These are phyloP conservation scores for Tringa solitaria DNA, from an alignment of 2,113 vertebrate species.

Conservation along the genomic window DNA sequence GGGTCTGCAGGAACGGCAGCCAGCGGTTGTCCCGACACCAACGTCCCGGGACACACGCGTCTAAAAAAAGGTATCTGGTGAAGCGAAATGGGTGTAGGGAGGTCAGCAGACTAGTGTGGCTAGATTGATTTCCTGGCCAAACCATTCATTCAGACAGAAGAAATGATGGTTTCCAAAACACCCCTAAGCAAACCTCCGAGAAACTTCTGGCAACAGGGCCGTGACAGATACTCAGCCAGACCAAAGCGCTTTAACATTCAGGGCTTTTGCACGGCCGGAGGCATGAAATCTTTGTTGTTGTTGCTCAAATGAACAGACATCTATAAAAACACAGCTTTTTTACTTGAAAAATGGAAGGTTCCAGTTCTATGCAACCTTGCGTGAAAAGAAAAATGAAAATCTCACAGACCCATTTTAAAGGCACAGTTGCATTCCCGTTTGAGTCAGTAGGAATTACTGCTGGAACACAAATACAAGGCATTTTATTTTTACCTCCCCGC, in stretches of 20 bases:
- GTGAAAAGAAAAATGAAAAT: neutral
- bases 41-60: rapidly evolving
- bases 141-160: constrained; percentile 51
- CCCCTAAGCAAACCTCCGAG: constrained; percentile 36
- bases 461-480: neutral
- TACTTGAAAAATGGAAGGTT: constrained; percentile 3
- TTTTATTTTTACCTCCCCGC: constrained; percentile 31
- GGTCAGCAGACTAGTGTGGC: constrained; percentile 41
- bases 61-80: constrained; percentile 34
- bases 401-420: neutral
- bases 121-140: constrained; percentile 56
- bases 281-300: neutral
- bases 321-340: constrained; percentile 13
- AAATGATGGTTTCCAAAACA: constrained; percentile 51
- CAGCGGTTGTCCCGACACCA: neutral
- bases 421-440: neutral
- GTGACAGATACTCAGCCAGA: neutral
- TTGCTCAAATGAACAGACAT: neutral
- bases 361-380: neutral
- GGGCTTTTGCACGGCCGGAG: neutral
- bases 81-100: neutral
- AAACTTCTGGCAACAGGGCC: constrained; percentile 36
- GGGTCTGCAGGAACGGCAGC: neutral
- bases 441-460: neutral
- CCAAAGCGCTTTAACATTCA: neutral